Base-by-base conservation (phyloP, 2,888 invertebrate genomes). In the Diabrotica balteata region DNA sequence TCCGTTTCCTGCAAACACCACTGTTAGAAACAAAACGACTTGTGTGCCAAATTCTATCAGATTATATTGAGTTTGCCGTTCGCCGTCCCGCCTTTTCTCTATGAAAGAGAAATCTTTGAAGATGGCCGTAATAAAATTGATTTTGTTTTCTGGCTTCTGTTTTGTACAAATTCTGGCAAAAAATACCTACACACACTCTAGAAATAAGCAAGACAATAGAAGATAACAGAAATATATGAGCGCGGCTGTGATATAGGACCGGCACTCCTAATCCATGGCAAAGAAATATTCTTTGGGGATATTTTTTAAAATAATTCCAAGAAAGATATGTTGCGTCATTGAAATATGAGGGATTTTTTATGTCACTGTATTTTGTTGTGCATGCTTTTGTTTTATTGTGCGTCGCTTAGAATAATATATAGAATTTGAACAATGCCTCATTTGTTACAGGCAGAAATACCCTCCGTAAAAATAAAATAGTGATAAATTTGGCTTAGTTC, bases 101-200 rank as follows among this genome's bases (percentile, higher is more conserved):
- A 59, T 50, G 43, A 50, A 59, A 59, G 43, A 49, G 49, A 59
- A 59, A 59, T 59, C 59, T 50, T 59, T 43, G 43, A 59, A 59
- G 47, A 59, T 49, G 50, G 7, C 7, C 50, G 11, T 60, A 52
- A 60, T 60, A 60, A 60, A 60, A 60, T 60, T 52, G 51, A 60
- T 52, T 60, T 52, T 51, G 44, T 60, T 60, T 60, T 52, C 52
- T 44, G 43, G 43, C 32, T 60, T 60, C 51, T 60, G 17, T 52
- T 52, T 43, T 11, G 52, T 52, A 43, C 44, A 44, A 51, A 51
- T 44, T 8, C 51, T 10, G 44, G 44, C 45, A 52, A 52, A 51
- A 51, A 50, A 59, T 43, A 50, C 49, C 17, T 32, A 49, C 11
- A 46, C 9, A 42, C 53, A 54, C 22, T n/a, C 42, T 9, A 42